These are phyloP conservation scores for Sebastes fasciatus DNA, from an alignment of 2,113 vertebrate species.

Conservation along the genomic window DNA sequence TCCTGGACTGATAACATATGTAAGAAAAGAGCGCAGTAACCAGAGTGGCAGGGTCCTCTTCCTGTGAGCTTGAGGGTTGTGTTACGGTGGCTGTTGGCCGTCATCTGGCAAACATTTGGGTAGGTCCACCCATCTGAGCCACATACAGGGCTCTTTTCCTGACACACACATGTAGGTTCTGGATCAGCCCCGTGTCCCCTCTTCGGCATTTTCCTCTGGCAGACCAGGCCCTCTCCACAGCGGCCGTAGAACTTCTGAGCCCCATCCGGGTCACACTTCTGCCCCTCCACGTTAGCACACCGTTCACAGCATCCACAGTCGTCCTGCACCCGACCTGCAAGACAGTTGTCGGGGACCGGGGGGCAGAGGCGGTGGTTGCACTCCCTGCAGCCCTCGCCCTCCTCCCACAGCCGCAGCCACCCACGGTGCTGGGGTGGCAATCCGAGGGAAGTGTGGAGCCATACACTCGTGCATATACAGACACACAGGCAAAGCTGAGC, in stretches of 20 bases:
- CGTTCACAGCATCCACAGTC: slow-evolving; percentile 69
- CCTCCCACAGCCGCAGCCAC: slow-evolving; percentile 62
- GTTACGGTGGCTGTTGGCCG: slow-evolving; percentile 49
- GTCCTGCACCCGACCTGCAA: slow-evolving; percentile 18
- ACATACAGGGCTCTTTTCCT: slow-evolving; percentile 58
- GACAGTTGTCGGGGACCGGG: slow-evolving; percentile 37
- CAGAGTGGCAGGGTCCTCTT: slow-evolving; percentile 52
- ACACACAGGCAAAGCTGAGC: slow-evolving; percentile 31
- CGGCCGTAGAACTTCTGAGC: slow-evolving; percentile 61
- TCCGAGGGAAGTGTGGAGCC: neutral
- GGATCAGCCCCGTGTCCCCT: slow-evolving; percentile 22
- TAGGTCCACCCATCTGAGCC: slow-evolving; percentile 75
- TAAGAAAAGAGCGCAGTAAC: slow-evolving; percentile 12
- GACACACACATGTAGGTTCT: slow-evolving; percentile 66
- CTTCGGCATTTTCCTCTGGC: slow-evolving; percentile 48
- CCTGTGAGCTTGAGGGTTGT: slow-evolving; percentile 26
- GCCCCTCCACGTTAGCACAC: slow-evolving; percentile 74
- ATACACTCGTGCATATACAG: slow-evolving; percentile 13
- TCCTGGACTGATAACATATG: neutral
- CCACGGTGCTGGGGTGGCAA: slow-evolving; percentile 49
- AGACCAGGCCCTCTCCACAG: slow-evolving; percentile 65
- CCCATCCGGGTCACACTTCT: slow-evolving; percentile 71
- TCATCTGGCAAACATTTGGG: slow-evolving; percentile 71
- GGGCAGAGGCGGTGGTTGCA: slow-evolving; percentile 47
- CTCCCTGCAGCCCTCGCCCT: slow-evolving; percentile 49